phyloP scores from a whole-genome alignment of 2,797 vertebrate species.

The Steatocranus sp. region DNA sequence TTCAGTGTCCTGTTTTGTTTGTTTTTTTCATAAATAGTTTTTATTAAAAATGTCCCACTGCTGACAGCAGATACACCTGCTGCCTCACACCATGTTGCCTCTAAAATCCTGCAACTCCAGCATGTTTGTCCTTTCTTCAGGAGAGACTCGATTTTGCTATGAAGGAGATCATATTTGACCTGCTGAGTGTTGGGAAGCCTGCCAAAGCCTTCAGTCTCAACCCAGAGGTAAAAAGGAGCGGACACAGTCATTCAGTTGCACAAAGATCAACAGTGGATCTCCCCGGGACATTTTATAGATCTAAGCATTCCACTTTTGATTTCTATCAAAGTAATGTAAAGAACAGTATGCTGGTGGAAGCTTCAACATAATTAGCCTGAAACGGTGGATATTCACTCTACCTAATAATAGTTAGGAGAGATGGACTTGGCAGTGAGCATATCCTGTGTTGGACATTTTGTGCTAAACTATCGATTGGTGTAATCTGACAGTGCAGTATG shows the following conservation, averaged over 20 bases:
- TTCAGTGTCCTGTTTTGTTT: neutral
- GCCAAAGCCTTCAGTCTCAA: conserved; percentile 84
- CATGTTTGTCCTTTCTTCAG: conserved; percentile 52
- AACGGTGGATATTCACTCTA: neutral
- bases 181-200: conserved; percentile 80
- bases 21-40: neutral
- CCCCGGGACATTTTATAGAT: neutral
- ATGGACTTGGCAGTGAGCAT: neutral
- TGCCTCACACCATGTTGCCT: neutral
- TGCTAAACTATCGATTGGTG: neutral
- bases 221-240: conserved; percentile 73
- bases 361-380: neutral
- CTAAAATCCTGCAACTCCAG: conserved; percentile 8
- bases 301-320: conserved; percentile 14
- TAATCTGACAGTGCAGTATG: neutral
- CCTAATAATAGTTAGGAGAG: neutral
- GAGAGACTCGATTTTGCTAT: conserved; percentile 84
- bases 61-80: neutral
- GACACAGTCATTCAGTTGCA: neutral
- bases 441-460: neutral
- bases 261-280: neutral
- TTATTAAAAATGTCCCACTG: neutral
- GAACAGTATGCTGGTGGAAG: neutral
- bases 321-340: neutral
- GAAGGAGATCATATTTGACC: conserved; percentile 85